A percentile compares a stretch with the other conserved stretches of the same genome.
These are phyloP conservation scores for Geotrypetes seraphini DNA, from an alignment of 2,797 vertebrate genomes.

Conservation along the genomic window DNA sequence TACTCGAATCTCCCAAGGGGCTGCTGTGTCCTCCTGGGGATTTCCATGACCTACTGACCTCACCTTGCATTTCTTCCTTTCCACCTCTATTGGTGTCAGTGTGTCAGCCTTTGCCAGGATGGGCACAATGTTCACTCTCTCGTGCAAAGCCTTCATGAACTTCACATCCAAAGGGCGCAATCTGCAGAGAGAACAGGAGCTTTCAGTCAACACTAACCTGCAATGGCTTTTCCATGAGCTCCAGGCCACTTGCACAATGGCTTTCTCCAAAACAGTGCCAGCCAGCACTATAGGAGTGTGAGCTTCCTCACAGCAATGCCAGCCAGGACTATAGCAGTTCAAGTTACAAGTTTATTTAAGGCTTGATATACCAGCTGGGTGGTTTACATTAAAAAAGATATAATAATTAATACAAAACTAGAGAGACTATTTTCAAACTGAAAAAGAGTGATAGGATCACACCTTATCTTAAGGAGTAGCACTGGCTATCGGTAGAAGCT, in stretches of 20 bases:
- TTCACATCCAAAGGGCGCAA: conserved; percentile 90
- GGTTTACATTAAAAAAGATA: too few relatives aligned
- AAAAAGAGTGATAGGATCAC: too few relatives aligned
- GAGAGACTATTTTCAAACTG: too few relatives aligned
- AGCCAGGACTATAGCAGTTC: too few relatives aligned
- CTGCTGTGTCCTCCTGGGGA: neutral
- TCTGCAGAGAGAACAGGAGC: conserved; percentile 38
- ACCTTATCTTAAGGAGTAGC: too few relatives aligned
- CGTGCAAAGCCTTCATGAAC: conserved; percentile 91
- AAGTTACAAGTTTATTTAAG: too few relatives aligned
- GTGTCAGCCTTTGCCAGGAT: conserved; percentile 92
- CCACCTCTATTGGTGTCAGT: conserved; percentile 79
- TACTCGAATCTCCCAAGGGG: neutral
- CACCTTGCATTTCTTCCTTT: conserved; percentile 87
- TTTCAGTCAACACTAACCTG: neutral
- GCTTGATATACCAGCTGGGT: too few relatives aligned
- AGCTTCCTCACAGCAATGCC: too few relatives aligned
- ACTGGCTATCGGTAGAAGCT: too few relatives aligned
- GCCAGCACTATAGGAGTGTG: neutral
- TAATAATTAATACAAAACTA: too few relatives aligned
- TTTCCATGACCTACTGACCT: conserved; percentile 9
- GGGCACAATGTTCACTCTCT: conserved; percentile 93
- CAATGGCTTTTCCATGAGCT: rapidly evolving
- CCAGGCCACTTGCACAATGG: too few relatives aligned
- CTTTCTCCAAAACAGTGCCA: too few relatives aligned